Conservation (phyloP, 2,888 invertebrate species). For the Erebia aethiops region DNA sequence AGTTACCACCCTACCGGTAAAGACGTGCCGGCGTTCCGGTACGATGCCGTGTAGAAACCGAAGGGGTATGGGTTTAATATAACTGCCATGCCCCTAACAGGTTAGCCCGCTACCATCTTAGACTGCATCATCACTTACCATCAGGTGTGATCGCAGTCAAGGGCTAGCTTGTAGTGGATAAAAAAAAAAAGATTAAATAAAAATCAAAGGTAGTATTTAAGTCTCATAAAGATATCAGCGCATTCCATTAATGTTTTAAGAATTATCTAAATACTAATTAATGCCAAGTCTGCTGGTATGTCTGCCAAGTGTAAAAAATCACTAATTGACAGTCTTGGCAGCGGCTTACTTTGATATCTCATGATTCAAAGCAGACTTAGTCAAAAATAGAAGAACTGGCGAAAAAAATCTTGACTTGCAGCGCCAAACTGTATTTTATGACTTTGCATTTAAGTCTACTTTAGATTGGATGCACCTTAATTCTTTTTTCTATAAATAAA, state of each 20-base stretch:
- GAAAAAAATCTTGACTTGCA: neutral
- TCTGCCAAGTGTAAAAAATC: conserved; percentile 36
- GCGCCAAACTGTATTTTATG: neutral
- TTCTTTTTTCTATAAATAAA: neutral
- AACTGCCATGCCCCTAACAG: no score
- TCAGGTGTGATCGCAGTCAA: no score
- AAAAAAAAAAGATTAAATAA: no score
- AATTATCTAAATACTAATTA: conserved; percentile 3
- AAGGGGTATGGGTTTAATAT: no score
- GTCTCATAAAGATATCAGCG: neutral
- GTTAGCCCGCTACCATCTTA: no score
- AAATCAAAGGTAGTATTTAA: neutral
- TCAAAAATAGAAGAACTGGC: conserved; percentile 48
- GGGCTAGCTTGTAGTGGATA: no score
- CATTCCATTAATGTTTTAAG: neutral
- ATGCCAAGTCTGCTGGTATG: neutral
- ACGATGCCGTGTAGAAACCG: no score
- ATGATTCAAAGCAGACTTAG: conserved; percentile 54
- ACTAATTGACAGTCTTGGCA: conserved; percentile 46
- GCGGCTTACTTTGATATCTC: conserved; percentile 44
- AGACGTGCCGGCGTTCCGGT: no score
- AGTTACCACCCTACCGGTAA: no score
- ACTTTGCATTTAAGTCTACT: neutral
- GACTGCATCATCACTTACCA: no score
- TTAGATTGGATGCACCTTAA: neutral